Conservation (phyloP, 2,113 vertebrate genomes). For the Cyprinodon tularosa region DNA sequence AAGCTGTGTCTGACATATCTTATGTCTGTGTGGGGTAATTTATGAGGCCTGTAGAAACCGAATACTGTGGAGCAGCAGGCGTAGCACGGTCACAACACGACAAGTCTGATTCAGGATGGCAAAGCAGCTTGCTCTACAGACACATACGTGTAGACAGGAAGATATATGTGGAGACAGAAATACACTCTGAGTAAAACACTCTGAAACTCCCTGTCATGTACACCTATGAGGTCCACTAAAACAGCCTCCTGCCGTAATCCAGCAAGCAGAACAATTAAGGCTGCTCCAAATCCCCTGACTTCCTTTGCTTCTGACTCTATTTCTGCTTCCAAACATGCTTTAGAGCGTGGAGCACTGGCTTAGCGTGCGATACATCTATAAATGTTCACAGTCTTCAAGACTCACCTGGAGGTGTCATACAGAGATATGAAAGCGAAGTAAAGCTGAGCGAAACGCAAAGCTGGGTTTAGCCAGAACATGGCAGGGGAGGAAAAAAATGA, state of each 20-base stretch:
- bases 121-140: constrained; percentile 38
- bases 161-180: constrained; percentile 49
- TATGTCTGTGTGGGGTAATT: constrained; percentile 67
- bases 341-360: constrained; percentile 55
- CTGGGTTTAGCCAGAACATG: constrained; percentile 43
- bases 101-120: constrained; percentile 37
- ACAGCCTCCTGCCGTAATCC: constrained; percentile 31
- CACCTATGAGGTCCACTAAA: constrained; percentile 34
- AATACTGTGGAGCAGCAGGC: constrained; percentile 53
- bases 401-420: constrained; percentile 57
- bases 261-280: constrained; percentile 49
- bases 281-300: constrained; percentile 44
- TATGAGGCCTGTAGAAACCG: constrained; percentile 64
- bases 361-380: constrained; percentile 55
- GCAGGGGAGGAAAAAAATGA: constrained; percentile 6
- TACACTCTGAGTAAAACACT: constrained; percentile 26
- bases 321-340: constrained; percentile 42
- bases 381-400: constrained; percentile 52
- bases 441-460: constrained; percentile 26
- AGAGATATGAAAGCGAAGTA: constrained; percentile 46
- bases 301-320: constrained; percentile 34
- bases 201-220: constrained; percentile 28
- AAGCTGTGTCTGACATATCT: constrained; percentile 64
- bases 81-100: constrained; percentile 46
- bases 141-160: constrained; percentile 31